phyloP scores from a whole-genome alignment of 2,797 vertebrate species.

The Aselliscus stoliczkanus region DNA sequence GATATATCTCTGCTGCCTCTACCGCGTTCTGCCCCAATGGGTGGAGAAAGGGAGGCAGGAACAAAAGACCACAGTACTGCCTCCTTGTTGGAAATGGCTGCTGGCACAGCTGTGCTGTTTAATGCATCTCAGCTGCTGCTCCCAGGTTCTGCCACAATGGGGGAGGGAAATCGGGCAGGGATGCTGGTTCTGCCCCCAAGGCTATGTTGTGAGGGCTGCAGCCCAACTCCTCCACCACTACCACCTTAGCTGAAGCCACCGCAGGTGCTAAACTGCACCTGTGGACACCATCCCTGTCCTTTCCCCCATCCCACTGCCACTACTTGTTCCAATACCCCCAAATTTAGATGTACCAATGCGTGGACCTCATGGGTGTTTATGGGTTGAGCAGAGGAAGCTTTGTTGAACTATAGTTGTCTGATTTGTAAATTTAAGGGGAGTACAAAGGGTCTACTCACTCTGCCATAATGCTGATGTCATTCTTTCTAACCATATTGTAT shows the following conservation, averaged over 20 bases:
- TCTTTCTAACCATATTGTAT: not conserved
- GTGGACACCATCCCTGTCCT: not conserved
- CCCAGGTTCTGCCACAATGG: not conserved
- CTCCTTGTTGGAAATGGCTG: not conserved
- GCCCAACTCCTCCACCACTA: not conserved
- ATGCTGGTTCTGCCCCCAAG: not conserved
- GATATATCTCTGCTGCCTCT: not conserved
- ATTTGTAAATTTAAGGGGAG: not conserved
- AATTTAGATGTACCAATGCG: not conserved
- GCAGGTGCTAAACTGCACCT: not conserved
- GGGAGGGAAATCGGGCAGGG: not conserved
- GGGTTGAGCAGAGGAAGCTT: not conserved
- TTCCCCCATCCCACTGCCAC: not conserved
- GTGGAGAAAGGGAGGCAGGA: not conserved
- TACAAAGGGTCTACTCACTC: not conserved
- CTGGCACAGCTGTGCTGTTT: not conserved
- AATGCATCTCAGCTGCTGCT: not conserved
- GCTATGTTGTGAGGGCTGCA: not conserved
- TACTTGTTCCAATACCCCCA: not conserved
- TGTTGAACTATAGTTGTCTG: not conserved
- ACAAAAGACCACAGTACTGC: not conserved
- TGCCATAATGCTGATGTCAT: not conserved
- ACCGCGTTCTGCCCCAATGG: too few relatives aligned
- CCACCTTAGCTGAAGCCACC: not conserved
- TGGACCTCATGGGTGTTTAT: not conserved